A percentile compares a stretch with the other conserved stretches of the same genome.
Evolutionary conservation across 2,113 vertebrate species (phyloP).

Genomic region (Hyla sarda): DNA sequence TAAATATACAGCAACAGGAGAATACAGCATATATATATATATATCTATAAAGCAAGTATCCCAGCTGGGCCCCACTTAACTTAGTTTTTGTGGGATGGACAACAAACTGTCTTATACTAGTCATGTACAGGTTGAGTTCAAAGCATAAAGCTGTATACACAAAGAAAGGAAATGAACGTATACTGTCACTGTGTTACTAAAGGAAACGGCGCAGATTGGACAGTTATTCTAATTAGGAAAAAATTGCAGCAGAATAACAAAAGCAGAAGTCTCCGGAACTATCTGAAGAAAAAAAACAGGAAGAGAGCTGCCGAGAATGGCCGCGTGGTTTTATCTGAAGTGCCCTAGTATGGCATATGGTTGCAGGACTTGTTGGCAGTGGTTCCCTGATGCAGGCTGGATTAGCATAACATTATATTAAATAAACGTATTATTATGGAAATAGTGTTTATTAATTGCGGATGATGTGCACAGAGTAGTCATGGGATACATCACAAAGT

Average conservation of each 20-base stretch:
- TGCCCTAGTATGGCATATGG: not conserved
- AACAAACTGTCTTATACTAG: not conserved
- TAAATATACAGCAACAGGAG: too few relatives aligned
- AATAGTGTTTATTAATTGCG: not conserved
- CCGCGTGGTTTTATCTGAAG: not conserved
- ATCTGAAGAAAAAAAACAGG: not conserved
- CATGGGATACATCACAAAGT: not conserved
- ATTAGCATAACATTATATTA: not conserved
- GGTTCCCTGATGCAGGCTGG: not conserved
- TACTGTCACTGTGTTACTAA: not conserved
- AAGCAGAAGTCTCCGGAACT: constrained; percentile 35
- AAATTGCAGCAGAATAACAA: constrained; percentile 25
- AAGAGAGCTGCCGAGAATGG: not conserved
- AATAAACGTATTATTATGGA: too few relatives aligned
- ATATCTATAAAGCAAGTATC: too few relatives aligned
- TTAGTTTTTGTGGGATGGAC: too few relatives aligned
- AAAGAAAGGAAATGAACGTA: constrained; percentile 15
- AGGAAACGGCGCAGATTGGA: constrained; percentile 24
- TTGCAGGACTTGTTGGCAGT: not conserved
- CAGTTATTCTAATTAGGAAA: constrained; percentile 30
- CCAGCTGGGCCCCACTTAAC: too few relatives aligned
- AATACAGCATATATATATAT: too few relatives aligned
- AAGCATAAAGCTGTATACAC: not conserved
- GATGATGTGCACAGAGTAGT: not conserved
- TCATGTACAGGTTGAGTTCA: not conserved